Base-by-base conservation (phyloP, 2,888 invertebrate species). In the Gymnocheta viridis region DNA sequence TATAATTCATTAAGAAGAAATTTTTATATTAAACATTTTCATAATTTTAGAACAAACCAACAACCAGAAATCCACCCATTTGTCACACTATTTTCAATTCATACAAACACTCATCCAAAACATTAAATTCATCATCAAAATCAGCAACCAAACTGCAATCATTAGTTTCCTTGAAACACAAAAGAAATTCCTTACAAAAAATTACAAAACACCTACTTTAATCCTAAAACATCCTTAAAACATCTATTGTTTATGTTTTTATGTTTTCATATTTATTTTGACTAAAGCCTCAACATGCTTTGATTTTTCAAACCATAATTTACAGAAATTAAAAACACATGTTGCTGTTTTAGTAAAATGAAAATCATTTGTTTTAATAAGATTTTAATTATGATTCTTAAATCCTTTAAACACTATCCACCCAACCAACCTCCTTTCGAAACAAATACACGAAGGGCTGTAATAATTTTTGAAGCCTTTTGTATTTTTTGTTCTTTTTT, bases 31-130 rank as follows among this genome's bases (percentile, higher is more conserved):
- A 10, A 14, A 35, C 35, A 38, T 5, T 19, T 51, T 14, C 70
- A 49, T 60, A 67, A 56, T 64, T 51, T 74, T 17, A 54, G 35
- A 70, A 64, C 19, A 64, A 79, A 47, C 54, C 79, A 77, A 84
- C 78, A 84, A 81, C 64, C 84, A 84, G 81, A 84, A 84, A 84
- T 84, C 84, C 84, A 84, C 81, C 84, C 81, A 84, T 84, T 84
- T 84, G 84, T 81, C 69, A 81, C 77, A 84, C 74, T 74, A 10
- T 35, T 72, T 62, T 35, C 62, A 54, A 70, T 66, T 76, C 70
- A 84, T 76, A 54, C 60, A 72, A 67, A 41, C 49, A 69, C 14
- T 74, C 74, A 62, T 74, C n/a, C 24, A 17, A 66, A 66, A 49
- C 60, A 84, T 67, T 41, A 60, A 62, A 76, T 27, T 74, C 66